Base-by-base conservation (phyloP, 2,113 vertebrate species). In the Boleophthalmus pectinirostris region DNA sequence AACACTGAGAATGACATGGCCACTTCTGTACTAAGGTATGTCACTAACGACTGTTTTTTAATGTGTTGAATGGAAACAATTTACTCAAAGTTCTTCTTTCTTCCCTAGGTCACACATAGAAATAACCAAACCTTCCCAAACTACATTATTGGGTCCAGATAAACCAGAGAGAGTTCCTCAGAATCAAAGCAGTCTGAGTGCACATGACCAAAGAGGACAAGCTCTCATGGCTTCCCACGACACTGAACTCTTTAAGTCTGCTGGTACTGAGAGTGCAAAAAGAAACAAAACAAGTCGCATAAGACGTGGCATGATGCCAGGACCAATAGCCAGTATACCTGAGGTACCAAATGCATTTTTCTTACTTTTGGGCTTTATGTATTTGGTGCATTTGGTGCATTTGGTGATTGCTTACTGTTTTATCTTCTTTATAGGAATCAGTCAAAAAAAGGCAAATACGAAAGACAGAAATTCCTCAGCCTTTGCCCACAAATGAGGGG, bases 221-320 rank as follows among this genome's bases (percentile, higher is more conserved):
- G 68, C 2, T 38, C 66, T 9, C 58, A 45, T 47, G 23, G 18
- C 67, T 12, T 74, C 66, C 12, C 81, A 69, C 33, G 76, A 87
- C 12, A 86, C 67, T 14, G 51, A 81, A 14, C 70, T 0, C 66
- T 83, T 90, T 63, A 94, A 90, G 57, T 74, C 67, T 2, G 35
- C 72, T 8, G 61, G 69, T 46, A 83, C 69, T 46, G 95, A 96
- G 65, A 91, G 80, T 15, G 35, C 47, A 46, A 77, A 73, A 21
- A 94, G 70, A 67, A 80, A 79, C n/a, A 95, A 88, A 87, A 79
- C 85, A 29, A 91, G 93, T 80, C 93, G 94, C 49, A 81, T 92
- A 0, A 88, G 91, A 79, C 93, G 91, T 74, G 95, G 94, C 75
- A 92, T 96, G 93, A 94, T 96, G 95, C 74, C 94, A 1, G 95